Conservation (phyloP, 2,888 invertebrate genomes). For the Eristalinus aeneus region DNA sequence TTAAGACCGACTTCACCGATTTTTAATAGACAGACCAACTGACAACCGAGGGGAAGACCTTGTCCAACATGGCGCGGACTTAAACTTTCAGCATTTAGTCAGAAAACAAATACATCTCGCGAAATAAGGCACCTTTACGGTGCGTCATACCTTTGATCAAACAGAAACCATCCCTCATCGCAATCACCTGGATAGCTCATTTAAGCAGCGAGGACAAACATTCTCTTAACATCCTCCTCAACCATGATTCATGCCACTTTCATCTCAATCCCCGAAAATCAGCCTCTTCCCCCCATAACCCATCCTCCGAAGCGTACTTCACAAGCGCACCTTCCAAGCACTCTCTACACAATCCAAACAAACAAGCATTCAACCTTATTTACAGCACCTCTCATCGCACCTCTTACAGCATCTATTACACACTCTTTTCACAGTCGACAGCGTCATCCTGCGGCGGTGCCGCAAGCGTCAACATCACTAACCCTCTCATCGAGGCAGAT, state of each 20-base stretch:
- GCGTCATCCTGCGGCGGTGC: not conserved
- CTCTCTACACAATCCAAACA: not conserved
- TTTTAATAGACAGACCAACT: too few relatives aligned
- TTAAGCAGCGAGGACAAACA: not conserved
- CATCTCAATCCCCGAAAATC: not conserved
- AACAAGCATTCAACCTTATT: conserved; percentile 44
- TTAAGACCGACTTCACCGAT: too few relatives aligned
- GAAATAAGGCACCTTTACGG: too few relatives aligned
- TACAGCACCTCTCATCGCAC: conserved; percentile 53
- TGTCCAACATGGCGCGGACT: too few relatives aligned
- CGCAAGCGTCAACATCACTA: conserved; percentile 12
- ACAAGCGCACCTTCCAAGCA: not conserved
- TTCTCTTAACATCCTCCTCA: too few relatives aligned
- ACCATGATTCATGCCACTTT: not conserved
- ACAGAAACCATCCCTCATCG: too few relatives aligned
- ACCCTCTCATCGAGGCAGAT: conserved; percentile 43
- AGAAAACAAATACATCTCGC: too few relatives aligned
- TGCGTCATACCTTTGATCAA: too few relatives aligned
- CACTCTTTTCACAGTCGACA: conserved; percentile 5
- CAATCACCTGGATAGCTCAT: too few relatives aligned
- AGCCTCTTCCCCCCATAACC: not conserved
- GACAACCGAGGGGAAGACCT: too few relatives aligned
- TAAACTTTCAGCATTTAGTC: too few relatives aligned
- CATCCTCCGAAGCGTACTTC: not conserved
- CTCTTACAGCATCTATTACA: conserved; percentile 59